Evolutionary conservation across 2,797 vertebrate genomes (phyloP), one percentile per base, ranked within the genome.

Genomic region (Megaceryle alcyon): DNA sequence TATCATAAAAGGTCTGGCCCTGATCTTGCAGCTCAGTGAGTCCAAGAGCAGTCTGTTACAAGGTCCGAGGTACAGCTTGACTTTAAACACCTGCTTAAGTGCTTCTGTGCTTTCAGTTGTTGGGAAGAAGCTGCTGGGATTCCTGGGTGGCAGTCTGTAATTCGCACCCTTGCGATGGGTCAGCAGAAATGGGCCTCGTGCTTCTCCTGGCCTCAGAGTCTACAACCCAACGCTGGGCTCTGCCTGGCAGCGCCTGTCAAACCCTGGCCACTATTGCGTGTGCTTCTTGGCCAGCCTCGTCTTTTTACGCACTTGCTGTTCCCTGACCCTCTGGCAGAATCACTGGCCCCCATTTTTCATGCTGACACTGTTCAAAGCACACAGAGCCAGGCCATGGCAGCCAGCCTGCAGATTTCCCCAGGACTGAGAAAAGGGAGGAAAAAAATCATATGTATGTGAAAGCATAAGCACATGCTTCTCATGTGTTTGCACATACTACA

Each of bases 301-400:
- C 84, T 88, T 78, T 92, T 90, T 95, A 94, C 53, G 92, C 85
- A 94, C 87, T 96, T 92, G 87, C 95, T 96, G 95, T 97, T 96
- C 96, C 94, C 60, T 95, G 96, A 95, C 95, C 88, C 46, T 86
- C 91, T 96, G 97, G 97, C 97, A 97, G 84, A 57, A 76, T 94
- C 0, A 6, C 93, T 69, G 69, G 92, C 92, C 89, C 86, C 97
- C 94, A 96, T 97, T 97, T 97, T 94, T 97, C 97, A 97, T 96
- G 37, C 91, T 97, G 97, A 97, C 97, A 86, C 3, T 1, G 91
- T 94, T 82, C 1, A 5, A 68, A 91, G 83, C 8, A 54, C 46
- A 10, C 80, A 46, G 94, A 96, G 95, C 94, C 94, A 96, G 92
- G 95, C 94, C 95, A 92, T 28, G 10, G 94, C 88, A 94, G 73